These are phyloP conservation scores for Pyrrhia umbra DNA, from an alignment of 2,888 invertebrate species.

Conservation along the genomic window DNA sequence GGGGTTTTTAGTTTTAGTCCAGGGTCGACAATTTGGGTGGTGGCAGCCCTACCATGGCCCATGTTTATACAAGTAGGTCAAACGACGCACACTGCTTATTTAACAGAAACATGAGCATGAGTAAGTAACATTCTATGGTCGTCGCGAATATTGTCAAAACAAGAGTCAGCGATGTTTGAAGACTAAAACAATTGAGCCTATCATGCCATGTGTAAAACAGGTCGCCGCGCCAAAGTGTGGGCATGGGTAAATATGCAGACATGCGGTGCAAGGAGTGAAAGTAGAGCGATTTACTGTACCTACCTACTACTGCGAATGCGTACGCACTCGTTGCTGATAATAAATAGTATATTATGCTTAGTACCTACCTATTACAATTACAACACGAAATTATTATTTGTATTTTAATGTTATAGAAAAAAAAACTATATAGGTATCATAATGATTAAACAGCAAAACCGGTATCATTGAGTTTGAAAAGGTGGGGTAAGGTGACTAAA, in stretches of 20 bases:
- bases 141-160: constrained; percentile 80
- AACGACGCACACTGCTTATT: constrained; percentile 52
- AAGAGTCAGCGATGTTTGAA: constrained; percentile 67
- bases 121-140: constrained; percentile 58
- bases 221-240: constrained; percentile 68
- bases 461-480: too few relatives aligned
- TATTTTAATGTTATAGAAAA: too few relatives aligned
- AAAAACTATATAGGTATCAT: too few relatives aligned
- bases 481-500: too few relatives aligned
- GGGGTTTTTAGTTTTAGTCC: too few relatives aligned
- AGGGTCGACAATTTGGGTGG: too few relatives aligned
- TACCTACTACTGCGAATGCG: constrained; percentile 6
- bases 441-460: too few relatives aligned
- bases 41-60: too few relatives aligned
- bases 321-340: constrained; percentile 38
- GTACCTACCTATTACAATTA: too few relatives aligned
- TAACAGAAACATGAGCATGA: constrained; percentile 59
- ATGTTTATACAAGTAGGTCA: constrained; percentile 49
- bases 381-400: too few relatives aligned
- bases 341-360: too few relatives aligned
- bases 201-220: constrained; percentile 69
- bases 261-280: constrained; percentile 65
- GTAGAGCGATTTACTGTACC: constrained; percentile 69
- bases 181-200: constrained; percentile 75
- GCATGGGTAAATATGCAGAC: constrained; percentile 58